Percentiles rank a stretch among this genome's conserved stretches.
phyloP scores from a whole-genome alignment of 2,113 vertebrate genomes.

The Nyctereutes procyonoides region DNA sequence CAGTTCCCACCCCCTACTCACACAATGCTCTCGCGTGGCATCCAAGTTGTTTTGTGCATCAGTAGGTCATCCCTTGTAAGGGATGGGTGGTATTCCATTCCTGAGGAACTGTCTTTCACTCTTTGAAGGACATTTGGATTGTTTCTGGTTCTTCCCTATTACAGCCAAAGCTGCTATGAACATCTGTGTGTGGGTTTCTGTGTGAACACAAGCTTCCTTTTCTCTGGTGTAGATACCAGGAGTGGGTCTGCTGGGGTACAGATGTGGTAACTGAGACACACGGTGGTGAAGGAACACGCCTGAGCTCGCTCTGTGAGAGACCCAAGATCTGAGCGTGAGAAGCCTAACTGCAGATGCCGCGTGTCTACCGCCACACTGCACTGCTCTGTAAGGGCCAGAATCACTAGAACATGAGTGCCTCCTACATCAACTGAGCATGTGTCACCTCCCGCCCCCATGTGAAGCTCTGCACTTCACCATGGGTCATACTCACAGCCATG shows the following conservation, averaged over 20 bases:
- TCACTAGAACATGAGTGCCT: too few species aligned
- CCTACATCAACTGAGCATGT: too few species aligned
- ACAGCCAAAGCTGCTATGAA: not conserved
- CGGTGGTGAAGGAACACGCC: fast-evolving
- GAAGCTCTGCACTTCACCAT: not conserved
- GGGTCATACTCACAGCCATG: not conserved
- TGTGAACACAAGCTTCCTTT: not conserved
- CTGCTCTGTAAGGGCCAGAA: not conserved
- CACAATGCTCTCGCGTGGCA: too few species aligned
- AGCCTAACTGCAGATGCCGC: not conserved
- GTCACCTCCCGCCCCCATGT: fast-evolving
- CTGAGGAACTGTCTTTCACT: too few species aligned
- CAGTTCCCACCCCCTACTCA: not conserved
- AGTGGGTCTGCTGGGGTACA: not conserved
- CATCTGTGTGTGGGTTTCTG: not conserved
- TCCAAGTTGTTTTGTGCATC: not conserved
- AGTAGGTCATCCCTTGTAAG: not conserved
- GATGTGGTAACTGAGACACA: not conserved
- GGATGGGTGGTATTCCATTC: not conserved
- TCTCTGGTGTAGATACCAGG: not conserved
- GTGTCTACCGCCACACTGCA: not conserved
- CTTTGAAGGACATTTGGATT: not conserved
- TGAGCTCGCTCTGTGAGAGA: not conserved
- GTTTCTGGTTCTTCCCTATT: not conserved
- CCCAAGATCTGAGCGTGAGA: not conserved